Conservation (phyloP, 2,888 invertebrate genomes). For the Eilema caniola region DNA sequence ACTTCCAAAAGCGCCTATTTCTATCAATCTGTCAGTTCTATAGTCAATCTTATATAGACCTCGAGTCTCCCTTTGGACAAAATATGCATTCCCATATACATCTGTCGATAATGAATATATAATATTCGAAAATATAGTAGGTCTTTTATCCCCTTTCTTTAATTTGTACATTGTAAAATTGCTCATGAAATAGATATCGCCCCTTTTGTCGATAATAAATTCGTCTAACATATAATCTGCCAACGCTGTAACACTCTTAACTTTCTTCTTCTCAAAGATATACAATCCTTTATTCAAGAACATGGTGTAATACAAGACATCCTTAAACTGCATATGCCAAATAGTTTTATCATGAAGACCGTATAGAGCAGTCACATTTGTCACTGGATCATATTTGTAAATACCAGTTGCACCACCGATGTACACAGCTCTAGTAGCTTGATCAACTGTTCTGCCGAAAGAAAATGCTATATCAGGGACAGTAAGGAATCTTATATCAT, state of each 20-base stretch:
- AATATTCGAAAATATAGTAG: constrained; percentile 61
- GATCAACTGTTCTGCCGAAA: constrained; percentile 71
- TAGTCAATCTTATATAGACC: constrained; percentile 69
- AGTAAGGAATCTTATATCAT: constrained; percentile 58
- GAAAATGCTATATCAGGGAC: constrained; percentile 67
- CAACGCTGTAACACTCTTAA: constrained; percentile 54
- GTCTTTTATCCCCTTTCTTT: constrained; percentile 60
- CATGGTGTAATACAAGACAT: constrained; percentile 66
- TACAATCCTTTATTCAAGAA: constrained; percentile 64
- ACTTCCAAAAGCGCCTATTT: constrained; percentile 66
- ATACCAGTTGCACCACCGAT: constrained; percentile 69
- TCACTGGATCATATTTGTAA: constrained; percentile 61
- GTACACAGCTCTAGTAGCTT: constrained; percentile 63
- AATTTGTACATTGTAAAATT: constrained; percentile 62
- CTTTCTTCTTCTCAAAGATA: constrained; percentile 59
- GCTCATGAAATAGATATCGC: constrained; percentile 71
- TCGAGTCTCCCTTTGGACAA: constrained; percentile 65
- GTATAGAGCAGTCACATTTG: constrained; percentile 55
- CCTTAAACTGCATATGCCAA: constrained; percentile 71
- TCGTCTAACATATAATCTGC: constrained; percentile 69
- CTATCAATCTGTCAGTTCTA: constrained; percentile 53
- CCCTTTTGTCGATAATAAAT: constrained; percentile 68
- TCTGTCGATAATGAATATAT: constrained; percentile 68
- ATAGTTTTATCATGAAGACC: constrained; percentile 67
- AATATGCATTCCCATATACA: constrained; percentile 63